Base-by-base conservation (phyloP, 1,140 invertebrate genomes). In the Brachionus plicatilis region DNA sequence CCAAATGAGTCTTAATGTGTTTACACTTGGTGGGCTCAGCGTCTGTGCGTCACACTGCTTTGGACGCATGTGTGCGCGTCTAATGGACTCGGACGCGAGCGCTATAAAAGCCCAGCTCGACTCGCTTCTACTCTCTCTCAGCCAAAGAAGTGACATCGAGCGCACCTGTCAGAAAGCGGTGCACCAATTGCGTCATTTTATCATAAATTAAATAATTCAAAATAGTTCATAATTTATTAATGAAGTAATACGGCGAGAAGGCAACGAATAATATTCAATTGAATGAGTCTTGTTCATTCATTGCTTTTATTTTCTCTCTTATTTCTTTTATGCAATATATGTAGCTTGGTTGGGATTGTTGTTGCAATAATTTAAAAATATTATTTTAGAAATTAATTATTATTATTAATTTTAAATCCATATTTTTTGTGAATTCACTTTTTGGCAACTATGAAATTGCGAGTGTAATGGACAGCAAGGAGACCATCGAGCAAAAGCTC, bases 331-430 rank as follows among this genome's bases (percentile, higher is more conserved):
- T 60, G 53, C 53, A 60, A 60, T 60, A 60, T 60, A 60, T 60
- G 53, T 60, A 60, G 53, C 53, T 60, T 20, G 14, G 12, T 53
- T 14, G 47, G 17, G 47, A 4, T 14, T n/a, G 14, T 53, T 53
- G 47, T 53, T 53, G 47, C 47, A 53, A 53, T 53, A 53, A 53
- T 53, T 53, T 53, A 53, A 68, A 68, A 68, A 29, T 33, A 68
- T 68, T 33, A 68, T 41, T 68, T 68, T 68, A 68, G 66, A 68
- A 68, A 68, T 68, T 68, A 68, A 68, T 68, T 68, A 68, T 68
- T 68, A 68, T 68, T 68, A 68, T 68, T 68, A 68, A 33, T 68
- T 68, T 68, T 33, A 68, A 68, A 68, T 68, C 66, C 66, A 68
- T 68, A 68, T 68, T 68, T 65, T 68, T 68, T 29, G 53, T 29